phyloP scores from a whole-genome alignment of 2,888 invertebrate genomes.

The Colostygia pectinataria region DNA sequence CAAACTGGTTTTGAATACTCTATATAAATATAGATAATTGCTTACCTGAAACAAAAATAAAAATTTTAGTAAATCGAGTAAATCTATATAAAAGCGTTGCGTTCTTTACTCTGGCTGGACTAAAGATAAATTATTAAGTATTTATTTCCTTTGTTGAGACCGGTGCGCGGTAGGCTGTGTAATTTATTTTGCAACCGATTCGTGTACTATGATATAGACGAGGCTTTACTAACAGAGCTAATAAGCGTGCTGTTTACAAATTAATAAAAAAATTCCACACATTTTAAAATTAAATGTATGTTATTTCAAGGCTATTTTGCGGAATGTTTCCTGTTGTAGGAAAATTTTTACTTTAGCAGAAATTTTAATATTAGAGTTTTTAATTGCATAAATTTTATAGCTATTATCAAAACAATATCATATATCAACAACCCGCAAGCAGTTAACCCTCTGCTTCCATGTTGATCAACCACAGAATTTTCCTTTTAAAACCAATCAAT shows the following conservation, averaged over 20 bases:
- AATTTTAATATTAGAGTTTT: not conserved
- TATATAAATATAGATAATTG: not conserved
- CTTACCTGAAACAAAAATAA: conserved; percentile 18
- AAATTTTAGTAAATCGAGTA: too few species aligned
- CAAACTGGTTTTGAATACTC: not conserved
- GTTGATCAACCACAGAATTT: too few species aligned
- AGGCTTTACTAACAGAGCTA: not conserved
- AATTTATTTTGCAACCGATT: too few species aligned
- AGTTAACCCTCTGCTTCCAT: too few species aligned
- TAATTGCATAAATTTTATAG: too few species aligned
- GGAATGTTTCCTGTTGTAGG: not conserved
- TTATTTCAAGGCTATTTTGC: not conserved
- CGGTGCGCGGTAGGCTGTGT: too few species aligned
- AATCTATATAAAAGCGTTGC: too few species aligned
- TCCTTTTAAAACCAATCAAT: not conserved
- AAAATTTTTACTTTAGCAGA: not conserved
- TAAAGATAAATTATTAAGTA: too few species aligned
- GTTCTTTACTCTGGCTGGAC: too few species aligned
- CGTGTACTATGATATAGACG: not conserved
- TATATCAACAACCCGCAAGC: too few species aligned
- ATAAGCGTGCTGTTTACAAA: conserved; percentile 11
- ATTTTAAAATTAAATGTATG: not conserved
- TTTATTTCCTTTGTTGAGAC: too few species aligned
- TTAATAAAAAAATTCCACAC: conserved; percentile 3
- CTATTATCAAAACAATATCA: too few species aligned